Percentiles rank a stretch among this genome's conserved stretches.
phyloP scores from a whole-genome alignment of 2,113 vertebrate genomes.

The Xenopus laevis region DNA sequence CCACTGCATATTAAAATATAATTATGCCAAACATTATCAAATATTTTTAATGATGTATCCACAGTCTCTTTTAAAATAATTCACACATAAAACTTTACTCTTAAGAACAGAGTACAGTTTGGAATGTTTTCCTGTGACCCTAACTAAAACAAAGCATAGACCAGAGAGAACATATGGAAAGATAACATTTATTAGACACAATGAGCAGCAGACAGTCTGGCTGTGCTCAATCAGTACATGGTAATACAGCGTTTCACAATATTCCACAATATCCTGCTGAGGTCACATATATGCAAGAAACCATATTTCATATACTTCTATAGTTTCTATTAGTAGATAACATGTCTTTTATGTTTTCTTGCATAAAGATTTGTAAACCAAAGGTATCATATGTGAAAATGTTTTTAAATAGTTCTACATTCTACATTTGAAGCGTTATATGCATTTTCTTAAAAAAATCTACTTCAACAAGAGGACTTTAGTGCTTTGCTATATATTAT shows the following conservation, averaged over 20 bases:
- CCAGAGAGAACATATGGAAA: constrained; percentile 3
- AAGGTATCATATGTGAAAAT: no score
- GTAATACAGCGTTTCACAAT: neutral
- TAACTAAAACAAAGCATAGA: constrained; percentile 23
- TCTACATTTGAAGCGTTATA: no score
- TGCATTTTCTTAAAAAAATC: neutral
- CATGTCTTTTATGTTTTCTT: no score
- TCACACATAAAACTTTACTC: neutral
- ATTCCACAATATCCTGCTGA: neutral
- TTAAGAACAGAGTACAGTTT: constrained; percentile 20
- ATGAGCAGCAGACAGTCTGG: constrained; percentile 11
- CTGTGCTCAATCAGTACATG: constrained; percentile 7
- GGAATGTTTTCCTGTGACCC: neutral
- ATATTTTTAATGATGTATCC: no score
- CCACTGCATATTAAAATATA: no score
- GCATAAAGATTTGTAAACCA: no score
- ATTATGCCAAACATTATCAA: no score
- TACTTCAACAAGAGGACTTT: neutral
- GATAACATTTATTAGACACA: constrained; percentile 14
- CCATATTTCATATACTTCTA: no score
- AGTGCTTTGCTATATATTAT: neutral
- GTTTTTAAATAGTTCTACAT: neutral
- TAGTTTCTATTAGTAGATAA: no score
- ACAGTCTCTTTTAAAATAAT: no score
- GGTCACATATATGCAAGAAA: neutral